Evolutionary conservation across 2,888 invertebrate species (phyloP).

Genomic region (Frankliniella fusca): DNA sequence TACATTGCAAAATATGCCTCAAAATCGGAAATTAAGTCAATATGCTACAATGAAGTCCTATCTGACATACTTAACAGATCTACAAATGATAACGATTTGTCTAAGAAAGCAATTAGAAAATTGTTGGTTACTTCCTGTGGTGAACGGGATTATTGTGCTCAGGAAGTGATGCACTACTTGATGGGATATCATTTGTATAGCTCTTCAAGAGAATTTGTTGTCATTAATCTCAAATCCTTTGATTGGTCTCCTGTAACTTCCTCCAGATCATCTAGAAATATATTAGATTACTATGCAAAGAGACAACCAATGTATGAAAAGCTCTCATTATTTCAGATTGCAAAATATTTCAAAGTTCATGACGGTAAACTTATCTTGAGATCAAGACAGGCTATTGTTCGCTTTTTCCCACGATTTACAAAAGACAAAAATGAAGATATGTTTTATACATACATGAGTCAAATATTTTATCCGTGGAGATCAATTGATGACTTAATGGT

Average conservation of each 20-base stretch:
- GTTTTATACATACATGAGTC: no score
- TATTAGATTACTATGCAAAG: background rate
- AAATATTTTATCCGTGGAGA: background rate
- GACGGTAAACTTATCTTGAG: background rate
- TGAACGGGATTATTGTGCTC: constrained; percentile 26
- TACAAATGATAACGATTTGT: no score
- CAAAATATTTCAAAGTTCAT: background rate
- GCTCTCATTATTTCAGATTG: background rate
- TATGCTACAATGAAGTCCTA: background rate
- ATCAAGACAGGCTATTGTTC: background rate
- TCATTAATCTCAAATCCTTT: background rate
- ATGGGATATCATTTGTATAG: background rate
- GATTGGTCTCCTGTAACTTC: no score
- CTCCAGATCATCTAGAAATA: no score
- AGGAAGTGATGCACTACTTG: constrained; percentile 23
- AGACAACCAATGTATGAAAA: no score
- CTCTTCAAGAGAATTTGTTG: background rate
- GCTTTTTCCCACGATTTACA: background rate
- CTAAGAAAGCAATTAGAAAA: background rate
- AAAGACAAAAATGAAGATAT: no score
- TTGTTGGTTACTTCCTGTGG: constrained; percentile 22
- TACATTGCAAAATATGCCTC: constrained; percentile 37
- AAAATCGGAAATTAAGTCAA: constrained; percentile 32
- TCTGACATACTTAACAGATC: background rate
- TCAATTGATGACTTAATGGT: background rate